phyloP scores from a whole-genome alignment of 2,797 vertebrate genomes.

The Sebastes taczanowskii region DNA sequence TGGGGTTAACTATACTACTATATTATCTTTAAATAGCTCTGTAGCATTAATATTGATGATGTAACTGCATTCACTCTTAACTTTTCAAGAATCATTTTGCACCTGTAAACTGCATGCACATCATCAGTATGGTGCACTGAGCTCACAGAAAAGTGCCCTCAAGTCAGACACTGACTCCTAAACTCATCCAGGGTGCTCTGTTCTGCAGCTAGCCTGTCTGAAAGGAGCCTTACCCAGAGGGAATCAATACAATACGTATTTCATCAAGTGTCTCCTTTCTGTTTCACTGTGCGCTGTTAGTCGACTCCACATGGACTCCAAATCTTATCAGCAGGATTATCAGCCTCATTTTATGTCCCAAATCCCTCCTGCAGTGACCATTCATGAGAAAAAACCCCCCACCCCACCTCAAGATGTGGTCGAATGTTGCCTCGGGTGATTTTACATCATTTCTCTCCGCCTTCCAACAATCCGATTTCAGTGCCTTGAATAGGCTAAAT shows the following conservation, averaged over 20 bases:
- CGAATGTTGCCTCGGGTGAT: conserved; percentile 81
- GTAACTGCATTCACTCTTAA: not conserved
- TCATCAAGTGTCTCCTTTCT: conserved; percentile 30
- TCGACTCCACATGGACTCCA: conserved; percentile 3
- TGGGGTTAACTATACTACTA: not conserved
- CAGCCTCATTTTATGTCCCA: not conserved
- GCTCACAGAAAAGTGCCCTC: too few relatives aligned
- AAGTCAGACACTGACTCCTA: not conserved
- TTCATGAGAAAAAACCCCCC: conserved; percentile 17
- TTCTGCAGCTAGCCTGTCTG: not conserved
- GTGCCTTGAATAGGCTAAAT: conserved; percentile 61
- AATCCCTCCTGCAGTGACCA: conserved; percentile 25
- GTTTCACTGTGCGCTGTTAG: not conserved
- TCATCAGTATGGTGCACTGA: not conserved
- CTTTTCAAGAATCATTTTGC: not conserved
- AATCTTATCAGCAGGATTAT: conserved; percentile 18
- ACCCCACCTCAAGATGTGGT: conserved; percentile 41
- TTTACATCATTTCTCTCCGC: conserved; percentile 82
- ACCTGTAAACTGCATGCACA: not conserved
- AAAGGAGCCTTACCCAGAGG: not conserved
- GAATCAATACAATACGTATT: not conserved
- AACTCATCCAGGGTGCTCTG: not conserved
- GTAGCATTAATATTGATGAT: not conserved
- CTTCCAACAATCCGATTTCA: conserved; percentile 79
- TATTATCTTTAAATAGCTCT: not conserved